phyloP scores from a whole-genome alignment of 2,797 vertebrate species.

The Bovichtus diacanthus region DNA sequence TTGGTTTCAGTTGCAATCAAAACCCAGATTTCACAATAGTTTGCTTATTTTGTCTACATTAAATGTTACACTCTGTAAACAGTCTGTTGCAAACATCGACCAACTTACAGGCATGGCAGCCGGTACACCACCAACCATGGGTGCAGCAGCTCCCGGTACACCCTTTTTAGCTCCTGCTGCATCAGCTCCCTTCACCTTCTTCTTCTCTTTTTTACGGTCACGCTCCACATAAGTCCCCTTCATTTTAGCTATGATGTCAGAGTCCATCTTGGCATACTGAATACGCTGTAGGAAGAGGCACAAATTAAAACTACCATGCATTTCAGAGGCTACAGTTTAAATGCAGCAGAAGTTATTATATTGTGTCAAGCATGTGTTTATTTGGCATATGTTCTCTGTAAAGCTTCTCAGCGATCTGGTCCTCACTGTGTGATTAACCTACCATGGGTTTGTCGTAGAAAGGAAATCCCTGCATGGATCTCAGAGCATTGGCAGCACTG shows the following conservation, averaged over 20 bases:
- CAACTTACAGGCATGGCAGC: constrained; percentile 87
- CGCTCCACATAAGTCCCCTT: constrained; percentile 95
- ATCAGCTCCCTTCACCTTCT: constrained; percentile 88
- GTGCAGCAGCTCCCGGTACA: constrained; percentile 75
- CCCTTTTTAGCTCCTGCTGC: constrained; percentile 83
- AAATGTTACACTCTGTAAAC: no score
- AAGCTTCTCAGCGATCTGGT: not conserved
- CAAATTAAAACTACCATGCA: not conserved
- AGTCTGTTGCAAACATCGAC: not conserved
- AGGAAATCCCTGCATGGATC: constrained; percentile 96
- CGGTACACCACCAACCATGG: constrained; percentile 85
- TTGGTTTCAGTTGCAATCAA: not conserved
- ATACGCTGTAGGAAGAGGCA: constrained; percentile 84
- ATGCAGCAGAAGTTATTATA: not conserved
- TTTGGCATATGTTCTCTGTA: accelerated
- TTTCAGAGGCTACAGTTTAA: not conserved
- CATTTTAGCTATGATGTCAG: constrained; percentile 96
- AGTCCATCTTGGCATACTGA: constrained; percentile 92
- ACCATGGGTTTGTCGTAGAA: constrained; percentile 98
- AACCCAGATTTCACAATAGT: not conserved
- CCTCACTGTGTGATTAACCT: constrained; percentile 28
- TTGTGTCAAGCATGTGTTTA: not conserved
- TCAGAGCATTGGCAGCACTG: constrained; percentile 93
- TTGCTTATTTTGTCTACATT: no score
- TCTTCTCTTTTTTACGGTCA: constrained; percentile 93